phyloP scores from a whole-genome alignment of 1,140 invertebrate species.

The Macrostomum lignano region DNA sequence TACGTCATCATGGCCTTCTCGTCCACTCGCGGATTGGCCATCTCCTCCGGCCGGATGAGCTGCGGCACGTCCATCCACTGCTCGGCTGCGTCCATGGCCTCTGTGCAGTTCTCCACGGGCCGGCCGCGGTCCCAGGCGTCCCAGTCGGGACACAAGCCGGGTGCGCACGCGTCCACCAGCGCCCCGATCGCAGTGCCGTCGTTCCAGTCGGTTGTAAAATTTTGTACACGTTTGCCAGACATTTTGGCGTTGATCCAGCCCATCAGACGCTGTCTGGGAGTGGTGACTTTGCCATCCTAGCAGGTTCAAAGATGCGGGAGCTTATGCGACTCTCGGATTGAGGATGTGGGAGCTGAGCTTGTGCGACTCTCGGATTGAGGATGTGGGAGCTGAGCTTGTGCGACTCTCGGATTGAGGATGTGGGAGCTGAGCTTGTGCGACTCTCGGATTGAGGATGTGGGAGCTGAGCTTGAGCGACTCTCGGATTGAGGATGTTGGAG shows the following conservation, averaged over 20 bases:
- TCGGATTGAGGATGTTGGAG: too few relatives aligned
- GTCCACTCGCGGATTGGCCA: slow-evolving; percentile 68
- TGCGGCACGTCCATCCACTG: slow-evolving; percentile 59
- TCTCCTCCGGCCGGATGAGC: slow-evolving; percentile 66
- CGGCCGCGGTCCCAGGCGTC: slow-evolving; percentile 55
- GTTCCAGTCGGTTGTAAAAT: slow-evolving; percentile 78
- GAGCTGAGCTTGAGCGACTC: too few relatives aligned
- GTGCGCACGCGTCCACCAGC: slow-evolving; percentile 57
- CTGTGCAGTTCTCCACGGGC: slow-evolving; percentile 52
- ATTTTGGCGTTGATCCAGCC: slow-evolving; percentile 58
- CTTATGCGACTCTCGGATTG: too few relatives aligned
- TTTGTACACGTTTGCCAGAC: slow-evolving; percentile 59
- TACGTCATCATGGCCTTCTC: slow-evolving; percentile 89
- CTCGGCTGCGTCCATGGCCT: slow-evolving; percentile 66
- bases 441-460: too few relatives aligned
- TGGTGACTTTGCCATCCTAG: slow-evolving; percentile 43
- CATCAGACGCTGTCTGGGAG: slow-evolving; percentile 58
- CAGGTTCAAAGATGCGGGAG: too few relatives aligned
- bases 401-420: too few relatives aligned
- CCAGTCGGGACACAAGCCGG: slow-evolving; percentile 67
- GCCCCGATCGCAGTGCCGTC: slow-evolving; percentile 64
- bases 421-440: too few relatives aligned
- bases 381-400: too few relatives aligned
- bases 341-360: too few relatives aligned
- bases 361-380: too few relatives aligned